Conservation (phyloP, 2,797 vertebrate genomes). For the Anguilla obscura region DNA sequence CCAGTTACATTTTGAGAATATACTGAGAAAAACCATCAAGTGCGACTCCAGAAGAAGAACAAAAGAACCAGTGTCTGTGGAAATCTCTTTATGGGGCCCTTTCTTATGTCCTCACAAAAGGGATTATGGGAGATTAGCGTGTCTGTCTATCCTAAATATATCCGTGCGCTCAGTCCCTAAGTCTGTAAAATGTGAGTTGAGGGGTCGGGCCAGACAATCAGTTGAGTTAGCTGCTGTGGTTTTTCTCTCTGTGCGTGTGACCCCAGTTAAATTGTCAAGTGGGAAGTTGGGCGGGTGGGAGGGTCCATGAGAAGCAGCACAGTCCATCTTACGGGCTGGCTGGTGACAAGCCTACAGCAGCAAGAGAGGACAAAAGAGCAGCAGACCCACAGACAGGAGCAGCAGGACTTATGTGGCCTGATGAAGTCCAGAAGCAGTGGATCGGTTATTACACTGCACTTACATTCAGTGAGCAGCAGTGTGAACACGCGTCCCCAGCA, state of each 20-base stretch:
- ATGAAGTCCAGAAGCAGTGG: not conserved
- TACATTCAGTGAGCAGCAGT: not conserved
- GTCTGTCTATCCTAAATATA: constrained; percentile 38
- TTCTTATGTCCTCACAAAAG: constrained; percentile 31
- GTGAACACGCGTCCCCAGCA: not conserved
- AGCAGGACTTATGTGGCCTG: not conserved
- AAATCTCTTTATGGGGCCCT: constrained; percentile 23
- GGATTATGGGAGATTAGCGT: constrained; percentile 39
- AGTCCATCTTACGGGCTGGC: not conserved
- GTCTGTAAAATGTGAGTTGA: constrained; percentile 25
- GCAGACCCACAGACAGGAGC: not conserved
- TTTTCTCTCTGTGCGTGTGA: not conserved
- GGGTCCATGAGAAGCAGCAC: not conserved
- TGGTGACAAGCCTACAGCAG: not conserved
- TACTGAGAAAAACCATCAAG: not conserved
- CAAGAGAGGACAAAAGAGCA: not conserved
- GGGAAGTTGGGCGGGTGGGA: not conserved
- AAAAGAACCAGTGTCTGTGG: not conserved
- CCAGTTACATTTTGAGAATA: not conserved
- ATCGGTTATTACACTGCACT: not conserved
- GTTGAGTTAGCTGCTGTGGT: not conserved
- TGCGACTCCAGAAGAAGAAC: not conserved
- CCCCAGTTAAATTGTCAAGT: not conserved
- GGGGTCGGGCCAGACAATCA: not conserved
- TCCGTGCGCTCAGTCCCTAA: not conserved